These are phyloP conservation scores for Drosophila watanabei DNA, from an alignment of 1,140 invertebrate species.

Conservation along the genomic window DNA sequence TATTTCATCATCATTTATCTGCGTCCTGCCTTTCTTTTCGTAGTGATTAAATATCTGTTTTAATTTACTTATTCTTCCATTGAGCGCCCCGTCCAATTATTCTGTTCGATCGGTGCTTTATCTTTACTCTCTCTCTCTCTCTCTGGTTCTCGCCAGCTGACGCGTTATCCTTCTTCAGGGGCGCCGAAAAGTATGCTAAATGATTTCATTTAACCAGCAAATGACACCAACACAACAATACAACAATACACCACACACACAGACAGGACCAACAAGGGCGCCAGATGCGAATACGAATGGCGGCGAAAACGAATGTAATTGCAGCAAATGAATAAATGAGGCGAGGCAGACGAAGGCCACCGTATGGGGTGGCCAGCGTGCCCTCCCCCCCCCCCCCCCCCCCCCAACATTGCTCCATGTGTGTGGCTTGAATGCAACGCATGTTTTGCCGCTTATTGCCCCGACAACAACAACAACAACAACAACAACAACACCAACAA, in stretches of 20 bases:
- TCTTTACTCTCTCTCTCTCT: neutral
- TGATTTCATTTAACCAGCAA: conserved; percentile 66
- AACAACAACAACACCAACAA: too few relatives aligned
- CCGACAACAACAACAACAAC: conserved; percentile 32
- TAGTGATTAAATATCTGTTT: conserved; percentile 17
- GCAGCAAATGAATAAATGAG: conserved; percentile 80
- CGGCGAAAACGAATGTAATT: conserved; percentile 67
- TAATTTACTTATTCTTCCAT: conserved; percentile 17
- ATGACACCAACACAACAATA: conserved; percentile 40
- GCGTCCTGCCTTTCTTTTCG: neutral
- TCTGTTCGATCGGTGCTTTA: conserved; percentile 15
- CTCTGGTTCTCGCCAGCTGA: neutral
- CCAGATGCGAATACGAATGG: conserved; percentile 25
- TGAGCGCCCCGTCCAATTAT: neutral
- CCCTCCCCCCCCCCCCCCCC: neutral
- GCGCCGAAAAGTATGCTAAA: conserved; percentile 66
- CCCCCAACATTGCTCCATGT: neutral
- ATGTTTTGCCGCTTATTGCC: conserved; percentile 67
- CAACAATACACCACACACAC: conserved; percentile 11
- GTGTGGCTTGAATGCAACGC: conserved; percentile 62
- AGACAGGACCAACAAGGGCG: conserved; percentile 1
- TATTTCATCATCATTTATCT: conserved; percentile 2
- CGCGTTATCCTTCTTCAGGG: conserved; percentile 10
- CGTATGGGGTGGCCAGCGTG: neutral
- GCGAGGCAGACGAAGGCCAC: conserved; percentile 26